Evolutionary conservation across 2,113 vertebrate genomes (phyloP), one percentile per base, ranked within the genome.

Genomic region (Hemichromis elongatus): DNA sequence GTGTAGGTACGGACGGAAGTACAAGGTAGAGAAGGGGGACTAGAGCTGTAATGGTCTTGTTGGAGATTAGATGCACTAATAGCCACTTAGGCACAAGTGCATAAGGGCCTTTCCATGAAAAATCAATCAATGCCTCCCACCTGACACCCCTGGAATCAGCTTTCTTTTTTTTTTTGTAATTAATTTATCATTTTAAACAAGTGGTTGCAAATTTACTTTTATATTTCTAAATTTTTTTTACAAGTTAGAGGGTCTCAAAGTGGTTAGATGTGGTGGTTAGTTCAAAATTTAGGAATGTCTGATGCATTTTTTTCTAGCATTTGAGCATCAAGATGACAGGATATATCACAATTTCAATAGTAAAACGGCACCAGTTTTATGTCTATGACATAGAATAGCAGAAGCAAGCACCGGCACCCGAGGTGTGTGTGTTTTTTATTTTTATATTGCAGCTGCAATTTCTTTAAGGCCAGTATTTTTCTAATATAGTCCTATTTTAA

Each of bases 1-100:
- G 80, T 86, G 47, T 77, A 89, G 90, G 90, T 73, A 47, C 37
- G 87, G 78, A 83, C 13, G 70, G 42, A 59, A n/a, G 63, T 21
- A 30, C 19, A 13, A 80, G 52, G 86, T 40, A 88, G 63, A 84
- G 59, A 80, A 84, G 16, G 61, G 66, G 42, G 10, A 55, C 56
- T 21, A 53, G 30, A 85, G 77, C 42, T 86, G 68, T 26, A 18
- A 19, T 42, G 37, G 16, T 79, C 9, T 40, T 73, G 42, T 68
- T 12, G 77, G 56, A 75, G 13, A 57, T 70, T 26, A 77, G 42
- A 24, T 30, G 33, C 18, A 63, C 83, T 59, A 28, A 73, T 19
- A 73, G 45, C 45, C 42, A 73, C 42, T 73, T 30, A n/a, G 70
- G 45, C 26, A 75, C 11, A 30, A 30, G 47, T 3, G 42, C 18